A percentile compares a stretch with the other conserved stretches of the same genome.
phyloP scores from a whole-genome alignment of 2,888 invertebrate species.

The Pherbina coryleti region DNA sequence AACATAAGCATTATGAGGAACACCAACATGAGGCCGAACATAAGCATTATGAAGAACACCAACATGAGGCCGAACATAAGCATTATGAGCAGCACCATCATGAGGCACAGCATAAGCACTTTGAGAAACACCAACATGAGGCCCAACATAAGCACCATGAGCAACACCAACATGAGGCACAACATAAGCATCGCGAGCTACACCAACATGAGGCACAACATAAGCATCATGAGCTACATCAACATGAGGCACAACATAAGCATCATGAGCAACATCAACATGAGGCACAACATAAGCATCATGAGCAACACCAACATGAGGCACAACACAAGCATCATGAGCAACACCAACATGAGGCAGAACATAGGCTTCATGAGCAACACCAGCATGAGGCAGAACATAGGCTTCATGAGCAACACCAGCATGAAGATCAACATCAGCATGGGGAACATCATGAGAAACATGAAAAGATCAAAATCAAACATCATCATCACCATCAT shows the following conservation, averaged over 20 bases:
- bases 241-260: slow-evolving; percentile 42
- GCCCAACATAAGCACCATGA: slow-evolving; percentile 6
- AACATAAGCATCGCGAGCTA: not conserved
- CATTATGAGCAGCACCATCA: slow-evolving; percentile 46
- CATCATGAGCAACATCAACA: not conserved
- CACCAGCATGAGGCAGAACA: no score
- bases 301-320: slow-evolving; percentile 43
- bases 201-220: slow-evolving; percentile 30
- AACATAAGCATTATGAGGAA: slow-evolving; percentile 22
- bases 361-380: slow-evolving; percentile 13
- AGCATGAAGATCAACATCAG: no score
- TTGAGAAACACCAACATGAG: slow-evolving; percentile 32
- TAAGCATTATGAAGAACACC: not conserved
- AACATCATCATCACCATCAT: slow-evolving; percentile 77
- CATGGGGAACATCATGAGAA: slow-evolving; percentile 48
- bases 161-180: slow-evolving; percentile 6
- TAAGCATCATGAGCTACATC: slow-evolving; percentile 49
- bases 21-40: slow-evolving; percentile 43
- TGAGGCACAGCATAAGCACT: slow-evolving; percentile 24
- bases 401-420: no score
- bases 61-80: slow-evolving; percentile 28
- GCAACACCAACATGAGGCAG: slow-evolving; percentile 45
- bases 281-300: slow-evolving; percentile 37
- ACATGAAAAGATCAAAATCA: slow-evolving; percentile 63
- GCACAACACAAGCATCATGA: slow-evolving; percentile 22